Evolutionary conservation across 2,113 vertebrate species (phyloP), one percentile per base, ranked within the genome.

Genomic region (Procavia capensis): DNA sequence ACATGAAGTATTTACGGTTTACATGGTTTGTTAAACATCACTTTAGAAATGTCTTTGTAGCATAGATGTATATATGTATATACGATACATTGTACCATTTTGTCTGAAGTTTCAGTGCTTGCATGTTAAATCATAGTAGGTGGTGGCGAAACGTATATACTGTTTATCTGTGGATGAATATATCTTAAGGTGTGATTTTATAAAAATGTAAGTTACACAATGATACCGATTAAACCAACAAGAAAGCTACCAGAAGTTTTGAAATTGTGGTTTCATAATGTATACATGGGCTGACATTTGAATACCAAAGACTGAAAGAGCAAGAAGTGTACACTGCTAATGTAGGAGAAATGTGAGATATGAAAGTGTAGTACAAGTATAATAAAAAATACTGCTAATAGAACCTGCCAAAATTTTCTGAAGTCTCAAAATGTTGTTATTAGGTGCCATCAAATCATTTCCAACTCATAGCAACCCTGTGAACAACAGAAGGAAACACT

Each of bases 51-150:
- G 76, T 96, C 90, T 86, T 85, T 95, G 82, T 75, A 76, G 74
- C 95, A 80, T 54, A n/a, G n/a, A n/a, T n/a, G n/a, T 90, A 95
- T 54, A 90, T 96, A 41, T 97, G 89, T 91, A 97, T 90, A 16
- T 61, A 68, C 83, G 41, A 91, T 31, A 57, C 83, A 83, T 50
- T 83, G 54, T 93, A 43, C 31, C 36, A 57, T n/a, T 88, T 80
- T 85, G 54, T n/a, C 86, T n/a, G 88, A 93, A 88, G 36, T 86
- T 97, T 93, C 76, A 86, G 81, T 24, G 80, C 36, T 57, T 94
- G 75, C 84, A 86, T 79, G 61, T 88, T 82, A 93, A 94, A 25
- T n/a, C 50, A 91, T 7, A 45, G 68, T 83, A 94, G 27, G 74
- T 39, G 14, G 7, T 88, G 5, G 24, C 4, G 19, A 93, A 70